Percentiles rank a stretch among this genome's conserved stretches.
Conservation (phyloP, 2,888 invertebrate species). For the Drosophila paranaensis region DNA sequence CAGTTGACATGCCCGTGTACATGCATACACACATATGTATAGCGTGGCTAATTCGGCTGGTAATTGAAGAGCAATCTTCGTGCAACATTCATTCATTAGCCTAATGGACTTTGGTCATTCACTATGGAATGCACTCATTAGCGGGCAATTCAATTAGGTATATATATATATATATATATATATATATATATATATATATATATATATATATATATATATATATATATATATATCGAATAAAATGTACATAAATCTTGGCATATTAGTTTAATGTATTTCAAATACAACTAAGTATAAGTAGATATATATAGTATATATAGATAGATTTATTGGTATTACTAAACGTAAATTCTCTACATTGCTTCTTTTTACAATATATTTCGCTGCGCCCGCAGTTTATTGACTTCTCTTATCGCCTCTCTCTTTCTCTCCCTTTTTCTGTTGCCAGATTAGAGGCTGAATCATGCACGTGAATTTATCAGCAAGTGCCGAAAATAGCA, state of each 20-base stretch:
- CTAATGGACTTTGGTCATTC: slow-evolving; percentile 39
- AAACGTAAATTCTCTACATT: slow-evolving; percentile 6
- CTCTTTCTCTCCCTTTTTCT: too few species aligned
- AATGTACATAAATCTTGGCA: background rate
- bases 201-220: background rate
- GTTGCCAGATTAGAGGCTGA: slow-evolving; percentile 14
- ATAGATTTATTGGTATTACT: slow-evolving; percentile 4
- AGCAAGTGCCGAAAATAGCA: slow-evolving; percentile 21
- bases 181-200: background rate
- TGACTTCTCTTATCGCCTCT: background rate
- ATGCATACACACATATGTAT: too few species aligned
- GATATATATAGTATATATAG: background rate
- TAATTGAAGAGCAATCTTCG: slow-evolving; percentile 49
- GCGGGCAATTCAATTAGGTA: background rate
- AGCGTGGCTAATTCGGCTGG: slow-evolving; percentile 9
- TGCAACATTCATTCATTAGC: slow-evolving; percentile 32
- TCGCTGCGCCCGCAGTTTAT: background rate
- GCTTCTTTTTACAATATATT: background rate
- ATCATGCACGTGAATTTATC: slow-evolving; percentile 31
- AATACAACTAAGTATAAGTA: background rate
- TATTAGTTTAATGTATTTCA: background rate
- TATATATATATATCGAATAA: background rate
- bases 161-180: background rate
- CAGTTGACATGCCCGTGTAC: slow-evolving; percentile 11
- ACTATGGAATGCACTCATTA: slow-evolving; percentile 1